Evolutionary conservation across 1,140 invertebrate genomes (phyloP).

Genomic region (Calephelis virginiensis): DNA sequence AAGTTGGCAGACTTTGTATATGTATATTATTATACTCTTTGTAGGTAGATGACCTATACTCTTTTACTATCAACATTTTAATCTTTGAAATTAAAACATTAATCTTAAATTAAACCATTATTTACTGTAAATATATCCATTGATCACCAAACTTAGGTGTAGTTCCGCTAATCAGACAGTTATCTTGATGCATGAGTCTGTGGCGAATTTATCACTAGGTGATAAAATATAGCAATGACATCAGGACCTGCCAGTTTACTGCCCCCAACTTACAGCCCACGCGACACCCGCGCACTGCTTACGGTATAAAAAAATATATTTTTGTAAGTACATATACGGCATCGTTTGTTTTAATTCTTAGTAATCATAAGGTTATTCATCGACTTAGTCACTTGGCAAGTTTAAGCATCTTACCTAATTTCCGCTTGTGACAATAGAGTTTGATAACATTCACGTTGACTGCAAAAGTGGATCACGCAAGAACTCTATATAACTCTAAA

Average conservation of each 20-base stretch:
- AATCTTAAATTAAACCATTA: not conserved
- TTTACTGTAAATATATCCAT: not conserved
- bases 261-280: slow-evolving; percentile 4
- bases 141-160: not conserved
- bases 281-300: not conserved
- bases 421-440: no score
- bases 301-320: slow-evolving; percentile 7
- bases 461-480: no score
- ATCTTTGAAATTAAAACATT: no score
- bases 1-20: no score
- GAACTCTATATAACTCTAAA: no score
- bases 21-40: no score
- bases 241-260: slow-evolving; percentile 13
- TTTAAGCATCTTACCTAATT: no score
- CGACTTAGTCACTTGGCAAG: not conserved
- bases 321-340: slow-evolving; percentile 6
- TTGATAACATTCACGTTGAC: no score
- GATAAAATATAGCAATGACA: slow-evolving; percentile 11
- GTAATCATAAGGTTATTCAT: slow-evolving; percentile 1
- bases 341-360: not conserved
- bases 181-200: not conserved
- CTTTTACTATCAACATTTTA: no score
- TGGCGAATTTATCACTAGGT: not conserved
- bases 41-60: no score
- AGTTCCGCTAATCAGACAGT: slow-evolving; percentile 8